Base-by-base conservation (phyloP, 2,888 invertebrate species). In the Temnothorax unifasciatus region DNA sequence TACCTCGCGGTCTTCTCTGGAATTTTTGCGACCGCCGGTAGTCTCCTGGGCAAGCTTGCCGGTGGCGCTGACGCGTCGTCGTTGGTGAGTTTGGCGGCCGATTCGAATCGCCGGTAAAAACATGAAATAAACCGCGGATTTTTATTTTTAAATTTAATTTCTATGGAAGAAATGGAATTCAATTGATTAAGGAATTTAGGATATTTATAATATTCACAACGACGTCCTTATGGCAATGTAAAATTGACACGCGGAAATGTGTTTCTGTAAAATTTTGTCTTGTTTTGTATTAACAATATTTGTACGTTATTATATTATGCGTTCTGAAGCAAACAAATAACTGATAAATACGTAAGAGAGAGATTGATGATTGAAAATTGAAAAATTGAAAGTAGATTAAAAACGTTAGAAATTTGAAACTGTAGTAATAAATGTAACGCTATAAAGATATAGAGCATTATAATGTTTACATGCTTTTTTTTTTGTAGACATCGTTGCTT, bases 1-100 rank as follows among this genome's bases (percentile, higher is more conserved):
- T 90, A 93, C 86, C 94, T 95, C 93, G 96, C 97, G 3, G 95
- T 96, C 88, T 91, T 96, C 87, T 96, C 96, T 50, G 97, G 97
- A 61, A 91, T 96, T 88, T 96, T 96, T 95, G 96, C 96, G 34
- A 96, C 97, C 50, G 92, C 95, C 82, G 97, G 96, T 57, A 97
- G 97, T 93, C 95, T 96, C 59, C 95, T 96, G 73, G 97, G 97
- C 52, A 97, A 97, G 95, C 92, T 97, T 87, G 96, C 96, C 71
- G 96, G 97, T 47, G 81, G 73, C 85, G 76, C 82, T 66, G 86
- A 81, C 15, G n/a, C 81, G 21, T 63, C 71, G 68, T 86, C 88
- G 38, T 18, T 86, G 88, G 93, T 93, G 86, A 93, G 88, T 89
- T 89, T 25, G 84, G 86, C 88, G 87, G 76, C 85, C 90, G 66